Conservation (phyloP, 2,888 invertebrate genomes). For the Sphaerophoria rueppellii region DNA sequence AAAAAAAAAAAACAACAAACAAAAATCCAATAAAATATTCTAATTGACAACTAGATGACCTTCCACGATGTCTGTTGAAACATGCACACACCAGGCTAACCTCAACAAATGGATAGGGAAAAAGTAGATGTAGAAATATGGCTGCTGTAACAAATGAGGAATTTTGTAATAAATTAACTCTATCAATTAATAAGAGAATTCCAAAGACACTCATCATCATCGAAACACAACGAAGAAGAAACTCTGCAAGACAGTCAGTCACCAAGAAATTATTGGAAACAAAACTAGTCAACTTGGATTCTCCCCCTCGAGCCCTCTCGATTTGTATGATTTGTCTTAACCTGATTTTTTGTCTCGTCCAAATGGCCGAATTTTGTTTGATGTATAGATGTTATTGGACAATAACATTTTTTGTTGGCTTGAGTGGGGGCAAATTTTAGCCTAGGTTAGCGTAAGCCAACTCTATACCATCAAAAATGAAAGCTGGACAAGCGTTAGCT, state of each 20-base stretch:
- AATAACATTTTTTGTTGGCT: constrained; percentile 44
- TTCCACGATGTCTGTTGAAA: constrained; percentile 64
- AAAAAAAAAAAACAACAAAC: background rate
- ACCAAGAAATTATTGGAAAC: constrained; percentile 58
- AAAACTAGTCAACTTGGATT: constrained; percentile 39
- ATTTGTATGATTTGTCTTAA: background rate
- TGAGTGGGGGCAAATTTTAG: constrained; percentile 37
- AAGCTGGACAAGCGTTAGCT: constrained; percentile 51
- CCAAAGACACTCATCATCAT: constrained; percentile 33
- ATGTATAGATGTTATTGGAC: constrained; percentile 60
- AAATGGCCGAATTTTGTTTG: constrained; percentile 48
- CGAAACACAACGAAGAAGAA: background rate
- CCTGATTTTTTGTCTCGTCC: constrained; percentile 18
- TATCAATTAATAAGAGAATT: constrained; percentile 49
- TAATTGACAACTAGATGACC: constrained; percentile 52
- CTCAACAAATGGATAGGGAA: background rate
- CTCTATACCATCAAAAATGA: constrained; percentile 55
- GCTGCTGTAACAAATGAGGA: constrained; percentile 60
- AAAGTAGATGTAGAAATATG: constrained; percentile 5
- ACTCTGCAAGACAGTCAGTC: constrained; percentile 63
- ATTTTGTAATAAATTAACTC: constrained; percentile 64
- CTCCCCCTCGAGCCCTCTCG: constrained; percentile 6
- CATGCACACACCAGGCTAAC: constrained; percentile 35
- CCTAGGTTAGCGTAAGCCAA: background rate
- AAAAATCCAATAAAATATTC: constrained; percentile 52